Percentiles rank a stretch among this genome's conserved stretches.
Conservation (phyloP, 2,888 invertebrate species). For the Chrysopilus asiliformis region DNA sequence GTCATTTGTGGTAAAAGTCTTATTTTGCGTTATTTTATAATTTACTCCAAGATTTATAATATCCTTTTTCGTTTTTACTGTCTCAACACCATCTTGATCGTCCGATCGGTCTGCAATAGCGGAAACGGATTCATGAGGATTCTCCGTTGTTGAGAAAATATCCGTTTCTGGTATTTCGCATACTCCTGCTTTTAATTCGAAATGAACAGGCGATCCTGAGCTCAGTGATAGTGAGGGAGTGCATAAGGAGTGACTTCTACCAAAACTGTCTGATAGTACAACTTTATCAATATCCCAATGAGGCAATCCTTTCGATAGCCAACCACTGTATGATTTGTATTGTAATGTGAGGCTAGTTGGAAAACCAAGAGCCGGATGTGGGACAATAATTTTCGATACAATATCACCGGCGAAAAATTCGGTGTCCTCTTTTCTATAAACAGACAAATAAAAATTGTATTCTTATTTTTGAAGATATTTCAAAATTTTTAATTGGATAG, state of each 20-base stretch:
- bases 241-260: constrained; percentile 71
- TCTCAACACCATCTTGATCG: constrained; percentile 28
- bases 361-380: constrained; percentile 72
- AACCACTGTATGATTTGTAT: constrained; percentile 81
- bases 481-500: too few relatives aligned
- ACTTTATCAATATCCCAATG: constrained; percentile 73
- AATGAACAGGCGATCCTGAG: constrained; percentile 56
- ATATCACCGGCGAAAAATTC: constrained; percentile 57
- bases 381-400: constrained; percentile 71
- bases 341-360: constrained; percentile 59
- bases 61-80: constrained; percentile 30
- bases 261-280: constrained; percentile 70
- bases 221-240: constrained; percentile 58
- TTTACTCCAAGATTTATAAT: constrained; percentile 33
- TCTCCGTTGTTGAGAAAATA: constrained; percentile 11
- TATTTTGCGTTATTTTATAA: constrained; percentile 28
- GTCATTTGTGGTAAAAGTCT: constrained; percentile 14
- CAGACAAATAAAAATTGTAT: background rate
- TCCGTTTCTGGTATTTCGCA: constrained; percentile 49
- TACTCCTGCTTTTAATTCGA: constrained; percentile 64
- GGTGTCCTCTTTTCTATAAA: constrained; percentile 65
- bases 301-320: constrained; percentile 73
- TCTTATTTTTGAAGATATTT: too few relatives aligned
- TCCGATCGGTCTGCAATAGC: too few relatives aligned
- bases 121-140: too few relatives aligned